A percentile compares a stretch with the other conserved stretches of the same genome.
Evolutionary conservation across 2,113 vertebrate species (phyloP).

Genomic region (Colius striatus): DNA sequence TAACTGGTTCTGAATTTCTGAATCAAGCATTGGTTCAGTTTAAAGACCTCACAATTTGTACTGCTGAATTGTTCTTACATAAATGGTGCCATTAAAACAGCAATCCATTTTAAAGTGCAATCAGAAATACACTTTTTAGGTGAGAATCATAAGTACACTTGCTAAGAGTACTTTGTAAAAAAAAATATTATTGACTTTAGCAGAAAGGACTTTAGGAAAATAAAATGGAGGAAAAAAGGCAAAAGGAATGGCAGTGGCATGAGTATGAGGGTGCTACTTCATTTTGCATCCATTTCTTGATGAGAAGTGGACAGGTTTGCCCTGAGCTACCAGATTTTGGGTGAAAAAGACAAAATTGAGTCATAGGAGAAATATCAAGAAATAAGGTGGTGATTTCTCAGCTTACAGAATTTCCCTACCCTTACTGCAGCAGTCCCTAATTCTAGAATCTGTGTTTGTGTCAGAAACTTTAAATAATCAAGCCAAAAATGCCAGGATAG

Average conservation of each 20-base stretch:
- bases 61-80: neutral
- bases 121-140: neutral
- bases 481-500: neutral
- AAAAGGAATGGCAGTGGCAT: neutral
- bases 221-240: neutral
- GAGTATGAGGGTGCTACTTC: neutral
- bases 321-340: neutral
- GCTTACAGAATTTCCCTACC: neutral
- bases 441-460: neutral
- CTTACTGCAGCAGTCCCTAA: neutral
- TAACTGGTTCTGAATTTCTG: conserved; percentile 12
- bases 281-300: neutral
- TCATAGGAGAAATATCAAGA: neutral
- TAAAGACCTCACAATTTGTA: neutral
- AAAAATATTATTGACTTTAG: neutral
- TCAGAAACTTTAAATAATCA: neutral
- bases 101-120: neutral
- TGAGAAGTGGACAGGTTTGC: neutral
- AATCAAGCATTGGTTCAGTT: neutral
- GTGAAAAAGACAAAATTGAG: neutral
- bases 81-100: neutral
- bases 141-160: neutral
- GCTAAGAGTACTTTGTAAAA: neutral
- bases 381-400: neutral
- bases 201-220: neutral